phyloP scores from a whole-genome alignment of 2,888 invertebrate genomes.

The Auanema freiburgensis region DNA sequence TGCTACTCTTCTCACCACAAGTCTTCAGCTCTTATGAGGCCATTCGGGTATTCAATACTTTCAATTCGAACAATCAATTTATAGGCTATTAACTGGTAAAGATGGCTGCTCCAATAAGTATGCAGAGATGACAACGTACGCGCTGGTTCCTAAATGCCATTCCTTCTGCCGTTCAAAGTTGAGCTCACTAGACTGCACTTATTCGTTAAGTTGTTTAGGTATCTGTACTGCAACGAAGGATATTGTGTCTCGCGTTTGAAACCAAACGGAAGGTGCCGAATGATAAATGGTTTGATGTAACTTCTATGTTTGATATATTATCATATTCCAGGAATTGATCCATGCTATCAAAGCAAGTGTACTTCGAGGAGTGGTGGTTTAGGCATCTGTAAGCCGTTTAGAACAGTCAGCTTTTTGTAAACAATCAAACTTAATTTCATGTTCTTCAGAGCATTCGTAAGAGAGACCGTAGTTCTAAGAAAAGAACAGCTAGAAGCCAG shows the following conservation, averaged over 20 bases:
- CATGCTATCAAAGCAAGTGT: constrained; percentile 1
- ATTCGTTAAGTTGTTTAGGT: not conserved
- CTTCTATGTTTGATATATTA: not conserved
- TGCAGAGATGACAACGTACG: too few relatives aligned
- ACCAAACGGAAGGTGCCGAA: not conserved
- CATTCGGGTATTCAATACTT: too few relatives aligned
- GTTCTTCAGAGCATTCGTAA: not conserved
- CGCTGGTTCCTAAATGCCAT: too few relatives aligned
- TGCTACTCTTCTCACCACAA: too few relatives aligned
- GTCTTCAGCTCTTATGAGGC: too few relatives aligned
- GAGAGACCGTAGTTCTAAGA: too few relatives aligned
- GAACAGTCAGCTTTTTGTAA: not conserved
- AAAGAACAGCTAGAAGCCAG: not conserved
- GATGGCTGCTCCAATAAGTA: too few relatives aligned
- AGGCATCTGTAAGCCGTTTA: not conserved
- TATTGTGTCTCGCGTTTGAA: not conserved
- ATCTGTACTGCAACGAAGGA: not conserved
- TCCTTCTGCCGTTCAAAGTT: not conserved
- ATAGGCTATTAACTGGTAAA: too few relatives aligned
- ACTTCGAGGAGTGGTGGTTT: not conserved
- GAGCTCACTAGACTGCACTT: not conserved
- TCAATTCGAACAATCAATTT: too few relatives aligned
- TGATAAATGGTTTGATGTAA: not conserved
- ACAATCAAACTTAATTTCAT: not conserved
- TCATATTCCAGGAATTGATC: not conserved